A percentile compares a stretch with the other conserved stretches of the same genome.
These are phyloP conservation scores for Oophaga pumilio DNA, from an alignment of 2,113 vertebrate genomes.

Conservation along the genomic window DNA sequence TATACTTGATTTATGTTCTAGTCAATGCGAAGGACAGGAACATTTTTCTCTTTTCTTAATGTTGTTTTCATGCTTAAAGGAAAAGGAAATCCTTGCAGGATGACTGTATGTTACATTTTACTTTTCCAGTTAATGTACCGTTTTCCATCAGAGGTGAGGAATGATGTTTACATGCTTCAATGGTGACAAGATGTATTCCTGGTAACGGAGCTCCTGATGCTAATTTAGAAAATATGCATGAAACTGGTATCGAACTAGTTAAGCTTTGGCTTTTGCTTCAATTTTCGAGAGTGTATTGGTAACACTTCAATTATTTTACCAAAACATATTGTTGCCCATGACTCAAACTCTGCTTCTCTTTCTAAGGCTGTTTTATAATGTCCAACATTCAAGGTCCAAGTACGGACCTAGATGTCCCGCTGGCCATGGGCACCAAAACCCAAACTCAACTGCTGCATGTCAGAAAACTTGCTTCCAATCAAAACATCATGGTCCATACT, in stretches of 20 bases:
- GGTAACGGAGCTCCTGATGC: not conserved
- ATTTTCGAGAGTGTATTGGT: not conserved
- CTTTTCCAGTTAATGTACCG: conserved; percentile 6
- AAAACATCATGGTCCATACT: no score
- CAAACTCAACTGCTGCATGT: no score
- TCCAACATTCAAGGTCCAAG: no score
- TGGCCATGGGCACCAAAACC: no score
- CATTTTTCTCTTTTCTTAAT: conserved; percentile 46
- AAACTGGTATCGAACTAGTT: not conserved
- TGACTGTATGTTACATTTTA: not conserved
- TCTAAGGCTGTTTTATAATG: no score
- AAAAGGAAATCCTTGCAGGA: conserved; percentile 7
- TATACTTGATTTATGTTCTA: conserved; percentile 26
- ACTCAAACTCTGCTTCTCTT: no score
- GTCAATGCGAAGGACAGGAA: conserved; percentile 24
- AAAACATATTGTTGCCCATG: not conserved
- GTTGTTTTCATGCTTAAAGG: conserved; percentile 35
- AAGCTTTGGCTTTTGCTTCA: not conserved
- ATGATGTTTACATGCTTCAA: not conserved
- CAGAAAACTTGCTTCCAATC: no score
- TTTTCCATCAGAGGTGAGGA: conserved; percentile 18
- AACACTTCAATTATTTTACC: not conserved
- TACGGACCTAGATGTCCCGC: no score
- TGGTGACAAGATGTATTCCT: not conserved
- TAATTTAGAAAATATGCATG: not conserved